Evolutionary conservation across 2,797 vertebrate species (phyloP).

Genomic region (Anguilla marmorata): DNA sequence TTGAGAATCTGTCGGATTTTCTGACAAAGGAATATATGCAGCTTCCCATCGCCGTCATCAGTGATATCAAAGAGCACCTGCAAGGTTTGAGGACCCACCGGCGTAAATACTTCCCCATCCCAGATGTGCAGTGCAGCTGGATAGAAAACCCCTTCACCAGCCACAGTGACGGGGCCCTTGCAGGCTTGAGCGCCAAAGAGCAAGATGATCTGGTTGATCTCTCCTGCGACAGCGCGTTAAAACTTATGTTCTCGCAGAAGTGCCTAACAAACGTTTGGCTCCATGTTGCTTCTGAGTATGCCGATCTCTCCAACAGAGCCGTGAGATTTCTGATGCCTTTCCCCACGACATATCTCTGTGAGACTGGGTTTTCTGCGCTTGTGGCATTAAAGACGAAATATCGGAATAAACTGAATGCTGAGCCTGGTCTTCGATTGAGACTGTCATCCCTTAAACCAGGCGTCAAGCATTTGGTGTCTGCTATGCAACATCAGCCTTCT

Average conservation of each 20-base stretch:
- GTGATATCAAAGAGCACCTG: not conserved
- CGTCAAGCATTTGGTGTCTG: not conserved
- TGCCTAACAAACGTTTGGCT: not conserved
- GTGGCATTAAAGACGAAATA: not conserved
- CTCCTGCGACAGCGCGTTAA: not conserved
- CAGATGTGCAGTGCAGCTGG: not conserved
- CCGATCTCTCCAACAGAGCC: not conserved
- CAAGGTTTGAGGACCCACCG: not conserved
- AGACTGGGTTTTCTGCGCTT: not conserved
- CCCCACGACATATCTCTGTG: not conserved
- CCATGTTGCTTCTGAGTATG: not conserved
- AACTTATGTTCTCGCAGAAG: not conserved
- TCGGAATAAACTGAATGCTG: not conserved
- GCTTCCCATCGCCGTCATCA: not conserved
- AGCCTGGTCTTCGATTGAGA: not conserved
- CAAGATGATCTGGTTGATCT: not conserved
- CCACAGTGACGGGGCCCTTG: not conserved
- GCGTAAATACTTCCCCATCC: not conserved
- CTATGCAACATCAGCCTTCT: not conserved
- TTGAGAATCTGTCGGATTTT: not conserved
- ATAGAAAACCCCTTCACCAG: not conserved
- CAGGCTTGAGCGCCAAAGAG: not conserved
- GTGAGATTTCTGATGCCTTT: conserved; percentile 1
- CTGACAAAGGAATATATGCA: not conserved
- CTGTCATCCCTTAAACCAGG: not conserved